Evolutionary conservation across 37 sponge, comb jelly and placozoan genomes (phyloP).

Genomic region (Ianthella basta): DNA sequence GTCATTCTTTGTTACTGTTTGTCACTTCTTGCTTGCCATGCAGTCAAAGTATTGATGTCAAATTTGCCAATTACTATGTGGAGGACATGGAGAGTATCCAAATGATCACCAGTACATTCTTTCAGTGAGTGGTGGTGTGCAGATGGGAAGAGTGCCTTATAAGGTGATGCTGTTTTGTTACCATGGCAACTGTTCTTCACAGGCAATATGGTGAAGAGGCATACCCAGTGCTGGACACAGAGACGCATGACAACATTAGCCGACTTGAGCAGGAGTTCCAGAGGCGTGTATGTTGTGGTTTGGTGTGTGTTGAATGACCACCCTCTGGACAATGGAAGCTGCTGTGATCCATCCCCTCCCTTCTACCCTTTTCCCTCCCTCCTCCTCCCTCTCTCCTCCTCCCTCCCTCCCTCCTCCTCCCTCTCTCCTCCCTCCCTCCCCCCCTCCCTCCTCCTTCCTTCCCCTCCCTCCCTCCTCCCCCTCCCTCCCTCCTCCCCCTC

Average conservation of each 20-base stretch:
- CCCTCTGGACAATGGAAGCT: too few relatives aligned
- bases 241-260: conserved; percentile 29
- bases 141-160: not conserved
- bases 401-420: not conserved
- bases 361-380: too few relatives aligned
- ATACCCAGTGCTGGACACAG: conserved; percentile 43
- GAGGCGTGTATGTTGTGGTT: conserved; percentile 26
- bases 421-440: not conserved
- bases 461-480: not conserved
- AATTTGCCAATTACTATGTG: conserved; percentile 49
- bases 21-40: not conserved
- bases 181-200: not conserved
- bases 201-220: conserved; percentile 57
- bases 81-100: conserved; percentile 37
- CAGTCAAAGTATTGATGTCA: conserved; percentile 36
- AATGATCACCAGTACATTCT: conserved; percentile 20
- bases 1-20: too few relatives aligned
- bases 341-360: too few relatives aligned
- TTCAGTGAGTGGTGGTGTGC: not conserved
- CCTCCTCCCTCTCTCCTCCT: not conserved
- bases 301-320: not conserved
- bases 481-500: not conserved
- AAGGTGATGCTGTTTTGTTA: not conserved
- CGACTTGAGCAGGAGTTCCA: conserved; percentile 44
- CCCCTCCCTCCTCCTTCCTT: not conserved